Conservation (phyloP, 2,113 vertebrate species). For the Charina bottae region DNA sequence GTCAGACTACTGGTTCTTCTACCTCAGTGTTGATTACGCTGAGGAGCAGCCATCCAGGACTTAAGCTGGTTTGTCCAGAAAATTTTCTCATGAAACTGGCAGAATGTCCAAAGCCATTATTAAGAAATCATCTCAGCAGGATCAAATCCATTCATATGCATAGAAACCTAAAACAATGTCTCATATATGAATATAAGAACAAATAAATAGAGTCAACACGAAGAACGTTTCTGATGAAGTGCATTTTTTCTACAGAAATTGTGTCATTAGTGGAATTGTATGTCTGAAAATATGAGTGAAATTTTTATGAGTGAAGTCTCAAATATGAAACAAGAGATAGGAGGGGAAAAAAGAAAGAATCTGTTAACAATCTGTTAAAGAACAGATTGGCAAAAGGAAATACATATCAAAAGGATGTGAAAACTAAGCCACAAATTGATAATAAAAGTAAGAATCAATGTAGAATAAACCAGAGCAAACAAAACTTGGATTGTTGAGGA, state of each 20-base stretch:
- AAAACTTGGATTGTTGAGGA: background rate
- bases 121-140: background rate
- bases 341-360: too few species aligned
- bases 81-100: background rate
- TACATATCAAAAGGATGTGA: background rate
- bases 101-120: background rate
- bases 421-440: background rate
- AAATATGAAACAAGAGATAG: too few species aligned
- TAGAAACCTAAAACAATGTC: background rate
- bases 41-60: background rate
- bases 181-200: background rate
- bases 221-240: too few species aligned
- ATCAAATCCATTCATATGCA: background rate
- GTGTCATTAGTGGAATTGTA: too few species aligned
- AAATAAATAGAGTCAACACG: background rate
- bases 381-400: background rate
- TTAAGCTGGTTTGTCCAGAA: background rate
- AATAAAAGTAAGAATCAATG: background rate
- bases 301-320: too few species aligned
- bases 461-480: background rate
- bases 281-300: too few species aligned
- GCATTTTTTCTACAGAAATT: too few species aligned
- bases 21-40: background rate
- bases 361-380: too few species aligned
- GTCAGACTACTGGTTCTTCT: background rate